Conservation (phyloP, 2,888 invertebrate genomes). For the Lasioglossum pauxillum region DNA sequence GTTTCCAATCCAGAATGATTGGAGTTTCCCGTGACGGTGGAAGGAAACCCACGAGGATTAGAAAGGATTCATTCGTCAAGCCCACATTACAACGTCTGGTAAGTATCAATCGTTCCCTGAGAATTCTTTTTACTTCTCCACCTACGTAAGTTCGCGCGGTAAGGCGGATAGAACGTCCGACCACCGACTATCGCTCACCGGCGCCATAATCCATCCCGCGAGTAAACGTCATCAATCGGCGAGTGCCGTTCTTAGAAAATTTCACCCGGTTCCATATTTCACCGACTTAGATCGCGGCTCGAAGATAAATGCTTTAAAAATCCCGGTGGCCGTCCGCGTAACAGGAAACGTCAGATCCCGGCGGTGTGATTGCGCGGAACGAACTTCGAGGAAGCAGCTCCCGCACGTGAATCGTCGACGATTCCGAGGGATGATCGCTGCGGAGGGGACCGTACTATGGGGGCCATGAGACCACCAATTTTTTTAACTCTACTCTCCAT, state of each 20-base stretch:
- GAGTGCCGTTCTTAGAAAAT: conserved; percentile 21
- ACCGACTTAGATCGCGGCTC: conserved; percentile 35
- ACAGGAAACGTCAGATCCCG: conserved; percentile 42
- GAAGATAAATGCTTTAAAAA: conserved; percentile 59
- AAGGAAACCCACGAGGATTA: not conserved
- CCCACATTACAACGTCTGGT: conserved; percentile 2
- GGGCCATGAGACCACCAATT: conserved; percentile 14
- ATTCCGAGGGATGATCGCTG: conserved; percentile 50
- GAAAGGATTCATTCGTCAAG: conserved; percentile 9
- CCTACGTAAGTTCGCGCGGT: not conserved
- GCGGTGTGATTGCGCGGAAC: conserved; percentile 48
- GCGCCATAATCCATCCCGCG: conserved; percentile 35
- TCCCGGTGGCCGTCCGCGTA: conserved; percentile 29
- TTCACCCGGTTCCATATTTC: conserved; percentile 46
- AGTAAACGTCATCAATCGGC: conserved; percentile 46
- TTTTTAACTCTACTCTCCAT: not conserved
- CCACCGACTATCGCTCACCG: conserved; percentile 45
- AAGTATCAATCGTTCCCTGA: conserved; percentile 3
- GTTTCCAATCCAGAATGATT: not conserved
- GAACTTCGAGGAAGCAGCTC: conserved; percentile 33
- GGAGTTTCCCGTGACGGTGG: not conserved
- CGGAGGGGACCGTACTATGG: conserved; percentile 23
- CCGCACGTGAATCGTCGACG: conserved; percentile 43
- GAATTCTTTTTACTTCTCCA: not conserved
- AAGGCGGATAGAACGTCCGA: not conserved